A percentile compares a stretch with the other conserved stretches of the same genome.
Evolutionary conservation across 2,113 vertebrate species (phyloP).

Genomic region (Spilogale gracilis): DNA sequence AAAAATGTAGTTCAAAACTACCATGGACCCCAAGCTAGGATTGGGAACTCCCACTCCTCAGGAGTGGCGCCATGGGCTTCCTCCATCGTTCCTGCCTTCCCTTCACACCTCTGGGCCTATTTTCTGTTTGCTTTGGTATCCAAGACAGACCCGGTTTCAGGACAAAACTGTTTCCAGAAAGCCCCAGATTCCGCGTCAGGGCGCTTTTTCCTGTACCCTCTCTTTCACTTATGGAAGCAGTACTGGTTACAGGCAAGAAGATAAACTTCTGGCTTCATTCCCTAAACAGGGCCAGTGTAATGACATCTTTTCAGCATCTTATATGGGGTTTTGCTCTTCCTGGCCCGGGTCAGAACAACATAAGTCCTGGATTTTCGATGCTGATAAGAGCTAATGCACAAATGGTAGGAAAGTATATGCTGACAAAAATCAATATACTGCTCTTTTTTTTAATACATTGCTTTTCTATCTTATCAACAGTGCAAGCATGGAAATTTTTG

Average conservation of each 20-base stretch:
- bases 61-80: neutral
- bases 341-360: neutral
- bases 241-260: neutral
- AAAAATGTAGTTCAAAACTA: neutral
- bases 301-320: neutral
- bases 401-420: neutral
- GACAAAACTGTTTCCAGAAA: neutral
- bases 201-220: neutral
- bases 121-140: neutral
- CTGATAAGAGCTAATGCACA: neutral
- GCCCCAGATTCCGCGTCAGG: neutral
- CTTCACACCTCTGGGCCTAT: neutral
- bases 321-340: neutral
- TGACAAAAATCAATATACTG: neutral
- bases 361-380: neutral
- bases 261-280: neutral
- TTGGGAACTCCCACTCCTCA: neutral
- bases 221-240: neutral
- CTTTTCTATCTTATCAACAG: neutral
- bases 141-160: neutral
- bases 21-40: neutral
- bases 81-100: neutral
- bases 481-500: neutral
- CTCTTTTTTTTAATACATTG: neutral
- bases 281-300: neutral